A percentile compares a stretch with the other conserved stretches of the same genome.
phyloP scores from a whole-genome alignment of 2,888 invertebrate species.

The Tipula lateralis region DNA sequence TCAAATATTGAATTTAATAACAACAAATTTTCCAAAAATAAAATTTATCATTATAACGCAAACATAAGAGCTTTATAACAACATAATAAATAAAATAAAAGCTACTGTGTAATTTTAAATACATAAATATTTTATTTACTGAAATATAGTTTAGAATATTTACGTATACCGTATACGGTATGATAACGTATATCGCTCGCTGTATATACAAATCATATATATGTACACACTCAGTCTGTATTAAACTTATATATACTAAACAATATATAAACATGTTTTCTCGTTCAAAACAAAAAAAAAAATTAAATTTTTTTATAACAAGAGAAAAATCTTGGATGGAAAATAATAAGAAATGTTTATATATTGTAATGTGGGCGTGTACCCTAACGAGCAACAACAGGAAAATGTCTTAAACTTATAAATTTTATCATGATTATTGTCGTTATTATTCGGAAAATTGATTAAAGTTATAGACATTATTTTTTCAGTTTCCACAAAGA shows the following conservation, averaged over 20 bases:
- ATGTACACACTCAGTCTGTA: too few species aligned
- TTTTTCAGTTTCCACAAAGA: neutral
- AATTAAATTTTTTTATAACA: neutral
- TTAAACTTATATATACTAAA: too few species aligned
- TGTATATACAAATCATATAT: neutral
- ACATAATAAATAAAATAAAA: neutral
- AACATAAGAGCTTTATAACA: neutral
- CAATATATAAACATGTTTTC: neutral
- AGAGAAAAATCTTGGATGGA: neutral
- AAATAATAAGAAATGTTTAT: neutral
- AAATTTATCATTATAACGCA: neutral
- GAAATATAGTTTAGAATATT: neutral
- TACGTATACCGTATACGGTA: neutral
- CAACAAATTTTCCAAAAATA: neutral
- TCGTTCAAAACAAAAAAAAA: neutral
- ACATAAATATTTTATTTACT: too few species aligned
- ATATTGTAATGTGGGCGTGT: neutral
- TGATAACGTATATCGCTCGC: neutral
- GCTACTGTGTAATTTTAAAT: neutral
- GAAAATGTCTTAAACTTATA: neutral
- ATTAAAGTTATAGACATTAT: neutral
- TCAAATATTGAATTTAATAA: neutral
- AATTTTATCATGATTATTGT: neutral
- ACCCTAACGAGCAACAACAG: neutral
- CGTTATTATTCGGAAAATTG: neutral